Base-by-base conservation (phyloP, 2,797 vertebrate species). In the Crocodylus rhombifer region DNA sequence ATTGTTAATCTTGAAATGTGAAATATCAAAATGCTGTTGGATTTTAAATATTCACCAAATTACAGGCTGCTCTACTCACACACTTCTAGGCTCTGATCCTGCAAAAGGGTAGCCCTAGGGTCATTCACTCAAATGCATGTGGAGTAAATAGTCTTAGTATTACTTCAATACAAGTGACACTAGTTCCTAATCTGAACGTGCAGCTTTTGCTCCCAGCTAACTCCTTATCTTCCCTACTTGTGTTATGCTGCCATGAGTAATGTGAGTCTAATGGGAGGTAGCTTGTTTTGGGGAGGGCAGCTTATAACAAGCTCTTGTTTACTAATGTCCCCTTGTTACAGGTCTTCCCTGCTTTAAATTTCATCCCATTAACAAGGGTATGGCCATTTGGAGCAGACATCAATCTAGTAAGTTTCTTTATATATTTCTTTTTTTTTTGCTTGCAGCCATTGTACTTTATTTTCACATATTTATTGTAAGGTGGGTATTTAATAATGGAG, bases 301-400 rank as follows among this genome's bases (percentile, higher is more conserved):
- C 21, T 82, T 30, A 21, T 13, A 30, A 9, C 67, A 36, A 84
- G 2, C 2, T 5, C 67, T 30, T 57, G 36, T 84, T 62, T 67
- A 82, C 14, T 36, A 61, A 26, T 94, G 33, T 93, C 63, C 77
- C 84, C 75, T 12, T 14, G 33, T 76, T 80, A 23, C 86, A 96
- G 95, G 61, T 92, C 69, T 77, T 97, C 42, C 86, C 90, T 90
- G 84, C 78, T 86, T 80, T 96, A 84, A 90, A 36, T 69, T 51
- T 97, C 71, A 90, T 94, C 80, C 93, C 89, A 6, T 36, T 95
- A 62, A 86, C 76, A 9, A 90, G 94, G n/a, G 15, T 91, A 78
- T 60, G 94, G 61, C 58, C 80, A 14, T 42, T 96, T 73, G 80
- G 84, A 16, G 20, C 77, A 90, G 93, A 93, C 3, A 5, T 92